Conservation (phyloP, 2,888 invertebrate species). For the Nomada fucata region DNA sequence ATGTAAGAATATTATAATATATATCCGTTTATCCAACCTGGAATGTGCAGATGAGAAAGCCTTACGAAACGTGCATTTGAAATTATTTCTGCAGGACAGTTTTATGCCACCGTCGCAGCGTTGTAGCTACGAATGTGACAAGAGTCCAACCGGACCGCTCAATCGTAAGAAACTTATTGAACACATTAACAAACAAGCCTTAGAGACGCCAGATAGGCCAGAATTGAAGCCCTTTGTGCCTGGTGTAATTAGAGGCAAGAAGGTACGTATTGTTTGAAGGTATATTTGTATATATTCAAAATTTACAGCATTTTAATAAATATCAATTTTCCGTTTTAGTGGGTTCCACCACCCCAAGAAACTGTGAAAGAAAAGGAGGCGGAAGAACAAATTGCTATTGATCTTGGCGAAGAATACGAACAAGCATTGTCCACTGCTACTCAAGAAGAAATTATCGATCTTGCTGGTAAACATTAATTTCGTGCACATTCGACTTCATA, state of each 20-base stretch:
- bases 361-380: constrained; percentile 90
- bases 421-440: constrained; percentile 94
- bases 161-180: constrained; percentile 97
- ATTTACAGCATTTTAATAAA: not conserved
- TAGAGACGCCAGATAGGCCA: constrained; percentile 98
- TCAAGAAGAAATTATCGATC: constrained; percentile 99
- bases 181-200: constrained; percentile 98
- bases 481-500: not conserved
- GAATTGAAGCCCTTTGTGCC: constrained; percentile 97
- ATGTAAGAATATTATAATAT: constrained; percentile 88
- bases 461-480: constrained; percentile 89
- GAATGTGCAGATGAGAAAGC: not conserved
- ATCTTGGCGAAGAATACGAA: constrained; percentile 97
- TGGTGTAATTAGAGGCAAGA: constrained; percentile 96
- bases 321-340: constrained; percentile 85
- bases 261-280: constrained; percentile 87
- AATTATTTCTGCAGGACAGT: constrained; percentile 89
- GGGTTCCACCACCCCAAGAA: constrained; percentile 91
- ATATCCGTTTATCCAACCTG: not conserved
- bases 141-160: constrained; percentile 97
- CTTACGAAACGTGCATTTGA: not conserved
- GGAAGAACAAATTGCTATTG: constrained; percentile 96
- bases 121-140: constrained; percentile 97
- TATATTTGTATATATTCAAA: not conserved
- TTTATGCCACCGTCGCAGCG: constrained; percentile 98